Evolutionary conservation across 2,113 vertebrate species (phyloP).

Genomic region (Struthidea cinerea): DNA sequence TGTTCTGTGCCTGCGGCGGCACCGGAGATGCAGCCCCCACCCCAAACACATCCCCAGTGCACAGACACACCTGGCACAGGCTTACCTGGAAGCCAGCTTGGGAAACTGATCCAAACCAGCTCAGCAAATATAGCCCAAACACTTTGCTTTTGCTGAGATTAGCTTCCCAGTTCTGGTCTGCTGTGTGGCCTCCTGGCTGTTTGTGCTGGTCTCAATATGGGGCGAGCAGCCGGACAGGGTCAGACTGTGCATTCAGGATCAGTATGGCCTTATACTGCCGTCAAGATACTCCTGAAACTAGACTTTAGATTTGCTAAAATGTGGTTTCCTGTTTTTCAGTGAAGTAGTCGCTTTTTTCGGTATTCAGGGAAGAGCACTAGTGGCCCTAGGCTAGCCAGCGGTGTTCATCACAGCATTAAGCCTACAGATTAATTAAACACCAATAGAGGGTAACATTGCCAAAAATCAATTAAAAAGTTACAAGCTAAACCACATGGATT

Average conservation of each 20-base stretch:
- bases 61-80: not conserved
- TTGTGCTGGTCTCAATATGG: not conserved
- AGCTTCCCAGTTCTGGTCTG: not conserved
- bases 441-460: not conserved
- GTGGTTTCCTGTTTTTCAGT: constrained; percentile 25
- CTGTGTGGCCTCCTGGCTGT: not conserved
- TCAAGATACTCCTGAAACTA: not conserved
- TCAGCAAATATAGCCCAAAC: not conserved
- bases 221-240: not conserved
- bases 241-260: not conserved
- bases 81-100: not conserved
- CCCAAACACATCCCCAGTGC: not conserved
- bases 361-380: not conserved
- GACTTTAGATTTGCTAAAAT: not conserved
- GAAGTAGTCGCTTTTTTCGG: not conserved
- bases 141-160: not conserved
- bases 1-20: not conserved
- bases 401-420: not conserved
- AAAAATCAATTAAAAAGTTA: not conserved
- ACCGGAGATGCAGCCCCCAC: not conserved
- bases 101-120: not conserved
- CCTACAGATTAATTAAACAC: not conserved
- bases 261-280: not conserved
- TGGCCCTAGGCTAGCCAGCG: not conserved
- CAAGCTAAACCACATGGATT: not conserved